phyloP scores from a whole-genome alignment of 2,797 vertebrate genomes.

The Ibycter americanus region DNA sequence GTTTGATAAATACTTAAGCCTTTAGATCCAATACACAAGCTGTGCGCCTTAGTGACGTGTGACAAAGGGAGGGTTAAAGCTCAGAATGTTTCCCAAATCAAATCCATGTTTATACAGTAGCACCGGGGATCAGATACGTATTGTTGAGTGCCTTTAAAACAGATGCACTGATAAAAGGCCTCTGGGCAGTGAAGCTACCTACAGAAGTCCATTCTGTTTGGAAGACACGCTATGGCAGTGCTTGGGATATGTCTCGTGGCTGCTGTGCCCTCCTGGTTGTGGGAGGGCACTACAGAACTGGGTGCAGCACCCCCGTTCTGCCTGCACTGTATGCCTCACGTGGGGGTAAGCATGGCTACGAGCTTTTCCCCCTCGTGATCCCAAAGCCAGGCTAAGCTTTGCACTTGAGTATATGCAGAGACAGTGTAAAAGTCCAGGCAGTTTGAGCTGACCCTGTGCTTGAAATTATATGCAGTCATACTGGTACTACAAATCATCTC shows the following conservation, averaged over 20 bases:
- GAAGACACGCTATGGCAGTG: neutral
- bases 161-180: neutral
- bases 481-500: neutral
- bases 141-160: neutral
- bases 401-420: neutral
- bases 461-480: neutral
- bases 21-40: neutral
- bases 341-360: neutral
- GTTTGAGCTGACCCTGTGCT: neutral
- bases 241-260: neutral
- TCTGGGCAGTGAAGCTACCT: neutral
- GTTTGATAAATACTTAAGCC: neutral
- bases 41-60: neutral
- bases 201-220: neutral
- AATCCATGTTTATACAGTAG: neutral
- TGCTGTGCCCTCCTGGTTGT: neutral
- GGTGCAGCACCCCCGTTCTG: neutral
- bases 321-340: fast-evolving
- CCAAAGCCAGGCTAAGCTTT: neutral
- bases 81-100: neutral
- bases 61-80: neutral
- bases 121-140: fast-evolving
- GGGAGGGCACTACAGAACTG: neutral
- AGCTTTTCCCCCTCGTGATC: neutral
- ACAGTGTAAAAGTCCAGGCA: neutral